A percentile compares a stretch with the other conserved stretches of the same genome.
These are phyloP conservation scores for Enhydra lutris DNA, from an alignment of 2,113 vertebrate species.

Conservation along the genomic window DNA sequence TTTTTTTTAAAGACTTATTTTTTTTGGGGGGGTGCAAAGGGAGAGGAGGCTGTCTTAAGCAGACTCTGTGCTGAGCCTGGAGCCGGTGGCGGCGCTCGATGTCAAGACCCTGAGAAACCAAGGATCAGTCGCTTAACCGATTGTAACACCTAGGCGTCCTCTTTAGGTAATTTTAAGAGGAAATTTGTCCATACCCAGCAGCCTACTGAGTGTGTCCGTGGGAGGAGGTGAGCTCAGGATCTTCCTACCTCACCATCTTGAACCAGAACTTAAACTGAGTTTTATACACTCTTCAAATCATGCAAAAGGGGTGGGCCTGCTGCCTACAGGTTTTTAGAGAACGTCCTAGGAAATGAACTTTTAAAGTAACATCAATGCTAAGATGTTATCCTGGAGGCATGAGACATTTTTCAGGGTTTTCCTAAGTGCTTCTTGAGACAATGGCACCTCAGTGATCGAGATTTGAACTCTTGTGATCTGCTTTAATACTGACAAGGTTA, in stretches of 20 bases:
- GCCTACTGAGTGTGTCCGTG: background rate
- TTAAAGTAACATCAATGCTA: background rate
- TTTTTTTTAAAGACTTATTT: background rate
- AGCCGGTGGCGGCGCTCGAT: background rate
- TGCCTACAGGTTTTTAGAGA: background rate
- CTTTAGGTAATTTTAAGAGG: background rate
- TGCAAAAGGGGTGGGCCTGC: background rate
- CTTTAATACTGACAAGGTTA: conserved; percentile 37
- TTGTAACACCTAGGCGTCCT: background rate
- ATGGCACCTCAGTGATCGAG: background rate
- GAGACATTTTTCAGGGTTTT: background rate
- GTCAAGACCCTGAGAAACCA: background rate
- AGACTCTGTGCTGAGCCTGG: background rate
- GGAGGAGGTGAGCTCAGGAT: background rate
- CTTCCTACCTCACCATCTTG: background rate
- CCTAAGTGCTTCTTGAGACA: conserved; percentile 23
- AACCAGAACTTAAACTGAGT: background rate
- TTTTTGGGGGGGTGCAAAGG: background rate
- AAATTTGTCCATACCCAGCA: background rate
- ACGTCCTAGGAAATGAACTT: conserved; percentile 7
- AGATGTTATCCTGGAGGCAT: background rate
- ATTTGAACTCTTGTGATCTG: conserved; percentile 16
- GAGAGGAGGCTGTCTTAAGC: background rate
- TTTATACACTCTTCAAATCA: background rate
- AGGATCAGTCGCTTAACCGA: background rate